These are phyloP conservation scores for Calycopis cecrops DNA, from an alignment of 1,140 invertebrate genomes.

Conservation along the genomic window DNA sequence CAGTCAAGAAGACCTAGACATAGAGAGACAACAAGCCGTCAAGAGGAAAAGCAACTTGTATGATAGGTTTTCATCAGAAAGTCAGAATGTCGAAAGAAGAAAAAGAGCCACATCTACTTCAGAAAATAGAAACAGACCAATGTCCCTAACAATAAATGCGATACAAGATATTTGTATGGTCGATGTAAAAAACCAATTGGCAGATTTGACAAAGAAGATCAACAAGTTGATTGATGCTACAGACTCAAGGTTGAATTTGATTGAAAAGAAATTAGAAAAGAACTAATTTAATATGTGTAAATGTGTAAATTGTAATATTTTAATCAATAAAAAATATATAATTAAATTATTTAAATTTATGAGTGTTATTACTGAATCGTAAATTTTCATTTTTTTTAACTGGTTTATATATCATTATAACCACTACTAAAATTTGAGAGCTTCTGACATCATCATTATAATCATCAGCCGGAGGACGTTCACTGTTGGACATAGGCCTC, in stretches of 20 bases:
- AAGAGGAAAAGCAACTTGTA: slow-evolving; percentile 66
- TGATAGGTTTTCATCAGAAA: slow-evolving; percentile 54
- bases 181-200: slow-evolving; percentile 59
- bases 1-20: slow-evolving; percentile 44
- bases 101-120: slow-evolving; percentile 53
- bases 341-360: not conserved
- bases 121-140: slow-evolving; percentile 48
- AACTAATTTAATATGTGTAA: slow-evolving; percentile 7
- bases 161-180: slow-evolving; percentile 68
- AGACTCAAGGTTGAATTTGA: slow-evolving; percentile 46
- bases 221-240: slow-evolving; percentile 55
- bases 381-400: not conserved
- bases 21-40: slow-evolving; percentile 36
- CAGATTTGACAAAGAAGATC: slow-evolving; percentile 57
- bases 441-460: too few species aligned
- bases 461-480: too few species aligned
- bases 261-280: slow-evolving; percentile 46
- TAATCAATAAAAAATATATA: not conserved
- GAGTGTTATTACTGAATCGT: not conserved
- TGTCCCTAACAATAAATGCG: slow-evolving; percentile 52
- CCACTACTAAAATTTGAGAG: too few species aligned
- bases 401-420: too few species aligned
- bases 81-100: slow-evolving; percentile 55
- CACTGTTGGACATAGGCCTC: too few species aligned
- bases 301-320: not conserved